Evolutionary conservation across 1,140 invertebrate species (phyloP), one percentile per base, ranked within the genome.

Genomic region (Brachionus manjavacas): DNA sequence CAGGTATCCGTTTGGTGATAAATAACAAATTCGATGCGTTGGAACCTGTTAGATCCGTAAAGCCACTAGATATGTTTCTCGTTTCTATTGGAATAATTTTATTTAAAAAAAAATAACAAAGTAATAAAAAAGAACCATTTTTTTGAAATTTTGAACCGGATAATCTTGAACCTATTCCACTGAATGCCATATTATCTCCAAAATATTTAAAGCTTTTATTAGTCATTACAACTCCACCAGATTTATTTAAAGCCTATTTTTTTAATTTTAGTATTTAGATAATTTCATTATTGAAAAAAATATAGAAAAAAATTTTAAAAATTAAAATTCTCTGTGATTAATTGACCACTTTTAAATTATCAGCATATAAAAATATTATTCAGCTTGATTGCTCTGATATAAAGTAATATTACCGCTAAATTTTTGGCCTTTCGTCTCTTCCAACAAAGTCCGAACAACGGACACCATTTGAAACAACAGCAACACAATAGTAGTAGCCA

Each of bases 381-480:
- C 6, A 35, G 4, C 31, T 28, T 25, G 25, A 20, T 11, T 3
- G 16, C 23, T 23, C 9, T 25, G 9, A 23, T 2, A 31, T 66
- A 16, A 74, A 41, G 1, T 12, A 9, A 11, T 16, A 16, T 81
- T 60, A 46, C 52, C n/a, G 6, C 20, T 11, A 52, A n/a, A n/a
- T 8, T 4, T 64, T 25, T 60, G 1, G 12, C 4, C 25, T 25
- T 81, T 39, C 23, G 25, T 14, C 28, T 35, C n/a, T 78, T 78
- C 64, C 64, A 43, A 31, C 35, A 81, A 7, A 81, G 14, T 23
- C 79, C 79, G 25, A 31, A 60, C 16, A 60, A 81, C 12, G 79
- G 79, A 81, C 79, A 81, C n/a, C 49, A 81, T 41, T 20, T 39
- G 16, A 41, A 23, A 12, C 79, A 81, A 68, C 79, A 81, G 28